Evolutionary conservation across 2,888 invertebrate genomes (phyloP).

Genomic region (Aspidapion aeneum): DNA sequence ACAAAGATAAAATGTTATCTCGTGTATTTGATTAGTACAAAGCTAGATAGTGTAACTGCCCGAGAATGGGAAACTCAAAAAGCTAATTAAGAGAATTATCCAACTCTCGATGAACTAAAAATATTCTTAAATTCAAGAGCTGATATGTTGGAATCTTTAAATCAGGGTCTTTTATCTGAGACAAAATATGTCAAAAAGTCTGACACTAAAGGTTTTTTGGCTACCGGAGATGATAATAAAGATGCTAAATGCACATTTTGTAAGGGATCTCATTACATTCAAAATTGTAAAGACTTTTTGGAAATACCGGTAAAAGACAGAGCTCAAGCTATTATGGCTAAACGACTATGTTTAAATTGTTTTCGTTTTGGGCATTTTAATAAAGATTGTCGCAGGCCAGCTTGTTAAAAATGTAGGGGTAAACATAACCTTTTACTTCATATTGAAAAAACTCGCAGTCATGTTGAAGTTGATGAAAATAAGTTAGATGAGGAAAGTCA

Average conservation of each 20-base stretch:
- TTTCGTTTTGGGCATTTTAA: constrained; percentile 15
- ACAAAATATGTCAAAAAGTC: constrained; percentile 6
- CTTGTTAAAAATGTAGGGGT: constrained; percentile 13
- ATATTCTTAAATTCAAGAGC: constrained; percentile 17
- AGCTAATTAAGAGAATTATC: constrained; percentile 1
- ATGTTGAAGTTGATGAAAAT: neutral
- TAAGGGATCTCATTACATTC: constrained; percentile 18
- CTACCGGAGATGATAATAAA: constrained; percentile 6
- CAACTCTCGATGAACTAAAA: constrained; percentile 17
- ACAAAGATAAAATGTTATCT: constrained; percentile 19
- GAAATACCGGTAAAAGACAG: constrained; percentile 16
- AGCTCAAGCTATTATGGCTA: constrained; percentile 13
- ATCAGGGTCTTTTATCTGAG: constrained; percentile 11
- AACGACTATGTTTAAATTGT: constrained; percentile 20
- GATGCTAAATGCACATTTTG: constrained; percentile 17
- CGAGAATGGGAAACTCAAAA: constrained; percentile 20
- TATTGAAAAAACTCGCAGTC: constrained; percentile 1
- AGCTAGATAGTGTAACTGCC: constrained; percentile 17
- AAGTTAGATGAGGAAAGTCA: neutral
- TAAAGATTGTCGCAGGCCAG: constrained; percentile 11
- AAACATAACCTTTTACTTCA: constrained; percentile 15
- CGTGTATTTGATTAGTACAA: constrained; percentile 17
- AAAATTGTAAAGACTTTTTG: constrained; percentile 16
- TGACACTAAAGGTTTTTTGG: constrained; percentile 9
- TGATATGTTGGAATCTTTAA: constrained; percentile 18